Evolutionary conservation across 2,113 vertebrate genomes (phyloP).

Genomic region (Osmerus mordax): DNA sequence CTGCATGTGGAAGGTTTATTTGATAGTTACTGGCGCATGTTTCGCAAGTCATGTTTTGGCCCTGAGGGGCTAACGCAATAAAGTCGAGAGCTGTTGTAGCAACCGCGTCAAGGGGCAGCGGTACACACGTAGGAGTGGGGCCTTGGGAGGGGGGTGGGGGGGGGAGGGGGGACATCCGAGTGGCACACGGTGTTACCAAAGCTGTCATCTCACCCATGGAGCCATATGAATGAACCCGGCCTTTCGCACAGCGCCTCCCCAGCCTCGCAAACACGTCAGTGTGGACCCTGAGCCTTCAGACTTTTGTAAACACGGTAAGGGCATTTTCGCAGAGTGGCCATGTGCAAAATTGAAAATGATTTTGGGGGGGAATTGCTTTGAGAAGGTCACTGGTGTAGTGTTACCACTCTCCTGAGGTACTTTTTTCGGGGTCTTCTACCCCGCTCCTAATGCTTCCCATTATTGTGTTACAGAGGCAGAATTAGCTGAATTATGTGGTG

Average conservation of each 20-base stretch:
- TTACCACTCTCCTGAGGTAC: slow-evolving; percentile 30
- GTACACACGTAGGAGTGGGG: too few relatives aligned
- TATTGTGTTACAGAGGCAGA: slow-evolving; percentile 57
- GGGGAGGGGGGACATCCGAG: slow-evolving; percentile 17
- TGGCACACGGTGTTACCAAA: not conserved
- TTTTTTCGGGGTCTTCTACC: slow-evolving; percentile 1
- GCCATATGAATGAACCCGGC: not conserved
- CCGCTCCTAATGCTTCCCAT: slow-evolving; percentile 39
- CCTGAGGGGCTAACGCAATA: too few relatives aligned
- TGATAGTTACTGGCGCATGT: too few relatives aligned
- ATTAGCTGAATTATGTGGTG: slow-evolving; percentile 65
- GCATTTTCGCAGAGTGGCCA: slow-evolving; percentile 27
- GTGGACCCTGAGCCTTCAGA: not conserved
- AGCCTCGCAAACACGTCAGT: slow-evolving; percentile 6
- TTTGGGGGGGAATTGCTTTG: slow-evolving; percentile 50
- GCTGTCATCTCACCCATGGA: not conserved
- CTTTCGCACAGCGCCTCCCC: not conserved
- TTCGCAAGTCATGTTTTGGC: too few relatives aligned
- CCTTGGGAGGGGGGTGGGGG: too few relatives aligned
- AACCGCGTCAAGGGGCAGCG: too few relatives aligned
- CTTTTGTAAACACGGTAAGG: slow-evolving; percentile 27
- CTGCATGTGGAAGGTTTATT: too few relatives aligned
- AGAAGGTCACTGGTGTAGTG: slow-evolving; percentile 45
- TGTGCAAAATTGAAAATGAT: slow-evolving; percentile 54
- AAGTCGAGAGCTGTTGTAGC: too few relatives aligned